phyloP scores from a whole-genome alignment of 2,113 vertebrate genomes.

The Sporophila hypoxantha region DNA sequence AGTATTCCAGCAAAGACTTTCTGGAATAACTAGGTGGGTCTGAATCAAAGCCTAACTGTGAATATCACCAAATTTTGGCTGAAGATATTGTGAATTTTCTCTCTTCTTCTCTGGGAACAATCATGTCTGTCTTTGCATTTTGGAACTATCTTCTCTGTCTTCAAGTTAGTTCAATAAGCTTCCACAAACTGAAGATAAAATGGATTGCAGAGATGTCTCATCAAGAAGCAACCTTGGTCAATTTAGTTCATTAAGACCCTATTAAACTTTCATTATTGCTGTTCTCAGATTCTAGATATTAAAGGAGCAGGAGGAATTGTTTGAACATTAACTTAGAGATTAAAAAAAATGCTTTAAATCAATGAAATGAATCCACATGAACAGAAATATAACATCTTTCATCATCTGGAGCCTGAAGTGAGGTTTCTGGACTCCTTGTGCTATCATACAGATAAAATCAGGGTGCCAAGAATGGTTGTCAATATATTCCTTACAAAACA shows the following conservation, averaged over 20 bases:
- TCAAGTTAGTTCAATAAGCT: conserved; percentile 36
- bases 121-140: not conserved
- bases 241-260: conserved; percentile 3
- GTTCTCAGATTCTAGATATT: not conserved
- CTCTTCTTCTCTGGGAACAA: not conserved
- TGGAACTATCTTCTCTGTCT: not conserved
- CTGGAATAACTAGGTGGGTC: not conserved
- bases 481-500: not conserved
- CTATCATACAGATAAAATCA: not conserved
- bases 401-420: not conserved
- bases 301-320: not conserved
- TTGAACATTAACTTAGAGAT: not conserved
- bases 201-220: not conserved
- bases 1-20: not conserved
- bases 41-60: not conserved
- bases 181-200: conserved; percentile 10
- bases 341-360: not conserved
- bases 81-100: not conserved
- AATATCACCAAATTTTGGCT: not conserved
- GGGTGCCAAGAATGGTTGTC: not conserved
- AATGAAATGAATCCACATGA: not conserved
- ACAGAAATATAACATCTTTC: not conserved
- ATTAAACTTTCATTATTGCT: not conserved
- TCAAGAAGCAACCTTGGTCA: not conserved
- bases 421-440: not conserved